A percentile compares a stretch with the other conserved stretches of the same genome.
phyloP scores from a whole-genome alignment of 92 coral and sea anemone genomes.

The Heteractis magnifica region DNA sequence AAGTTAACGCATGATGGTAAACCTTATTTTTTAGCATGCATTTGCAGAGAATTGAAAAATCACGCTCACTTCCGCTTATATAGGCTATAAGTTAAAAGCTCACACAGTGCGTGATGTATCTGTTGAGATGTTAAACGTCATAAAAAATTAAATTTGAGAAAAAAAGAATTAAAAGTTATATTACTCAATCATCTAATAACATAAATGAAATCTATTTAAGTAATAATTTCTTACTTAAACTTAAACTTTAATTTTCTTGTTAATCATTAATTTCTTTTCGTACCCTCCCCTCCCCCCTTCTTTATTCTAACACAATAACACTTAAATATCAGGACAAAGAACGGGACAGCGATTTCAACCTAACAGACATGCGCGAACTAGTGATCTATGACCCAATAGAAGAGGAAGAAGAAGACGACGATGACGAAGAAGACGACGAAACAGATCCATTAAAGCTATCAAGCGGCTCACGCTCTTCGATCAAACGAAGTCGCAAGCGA shows the following conservation, averaged over 20 bases:
- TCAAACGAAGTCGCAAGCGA: conserved; percentile 86
- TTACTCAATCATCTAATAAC: no score
- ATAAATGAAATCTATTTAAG: no score
- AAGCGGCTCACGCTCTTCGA: conserved; percentile 45
- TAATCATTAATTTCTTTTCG: neutral
- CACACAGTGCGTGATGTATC: no score
- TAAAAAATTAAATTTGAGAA: no score
- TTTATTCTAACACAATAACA: conserved; percentile 9
- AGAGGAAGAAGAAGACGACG: conserved; percentile 67
- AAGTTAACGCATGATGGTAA: no score
- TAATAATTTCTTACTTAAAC: no score
- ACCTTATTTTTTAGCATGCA: no score
- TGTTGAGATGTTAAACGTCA: no score
- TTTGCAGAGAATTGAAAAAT: no score
- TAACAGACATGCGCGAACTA: conserved; percentile 71
- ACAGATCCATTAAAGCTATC: conserved; percentile 30
- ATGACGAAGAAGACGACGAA: conserved; percentile 43
- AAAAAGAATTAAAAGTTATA: no score
- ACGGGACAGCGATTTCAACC: conserved; percentile 66
- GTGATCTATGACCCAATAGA: conserved; percentile 82
- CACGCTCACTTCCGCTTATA: no score
- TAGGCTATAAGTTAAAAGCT: no score
- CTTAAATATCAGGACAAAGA: conserved; percentile 30
- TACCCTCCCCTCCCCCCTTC: neutral
- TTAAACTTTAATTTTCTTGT: neutral